Conservation (phyloP, 2,888 invertebrate species). For the Spilosoma lubricipeda region DNA sequence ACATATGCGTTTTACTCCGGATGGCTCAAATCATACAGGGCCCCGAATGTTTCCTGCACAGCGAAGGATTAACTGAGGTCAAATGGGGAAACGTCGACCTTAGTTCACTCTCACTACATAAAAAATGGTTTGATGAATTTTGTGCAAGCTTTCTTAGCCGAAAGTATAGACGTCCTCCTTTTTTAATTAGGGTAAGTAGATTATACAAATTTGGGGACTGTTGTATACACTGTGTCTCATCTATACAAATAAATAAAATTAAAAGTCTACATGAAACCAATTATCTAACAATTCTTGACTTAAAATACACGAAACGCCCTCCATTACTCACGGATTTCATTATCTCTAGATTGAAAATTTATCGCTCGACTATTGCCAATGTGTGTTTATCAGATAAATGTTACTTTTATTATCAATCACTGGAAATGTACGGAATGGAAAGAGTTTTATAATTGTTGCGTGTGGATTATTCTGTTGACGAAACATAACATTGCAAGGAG, state of each 20-base stretch:
- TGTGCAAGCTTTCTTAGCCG: neutral
- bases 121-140: slow-evolving; percentile 20
- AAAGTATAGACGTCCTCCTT: neutral
- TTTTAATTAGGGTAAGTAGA: neutral
- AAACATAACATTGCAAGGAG: neutral
- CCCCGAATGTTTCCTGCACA: slow-evolving; percentile 42
- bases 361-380: slow-evolving; percentile 37
- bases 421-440: slow-evolving; percentile 31
- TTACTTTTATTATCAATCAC: slow-evolving; percentile 28
- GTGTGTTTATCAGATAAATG: slow-evolving; percentile 51
- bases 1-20: slow-evolving; percentile 34
- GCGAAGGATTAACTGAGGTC: slow-evolving; percentile 47
- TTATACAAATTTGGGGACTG: neutral
- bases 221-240: too few relatives aligned
- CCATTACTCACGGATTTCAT: slow-evolving; percentile 26
- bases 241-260: too few relatives aligned
- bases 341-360: slow-evolving; percentile 46
- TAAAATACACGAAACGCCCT: neutral
- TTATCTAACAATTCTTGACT: neutral
- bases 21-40: slow-evolving; percentile 38
- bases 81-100: slow-evolving; percentile 39
- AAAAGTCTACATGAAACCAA: too few relatives aligned
- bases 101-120: slow-evolving; percentile 33
- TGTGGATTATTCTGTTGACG: slow-evolving; percentile 12
- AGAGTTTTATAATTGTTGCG: slow-evolving; percentile 24